Conservation (phyloP, 2,113 vertebrate genomes). For the Hepsetus odoe region DNA sequence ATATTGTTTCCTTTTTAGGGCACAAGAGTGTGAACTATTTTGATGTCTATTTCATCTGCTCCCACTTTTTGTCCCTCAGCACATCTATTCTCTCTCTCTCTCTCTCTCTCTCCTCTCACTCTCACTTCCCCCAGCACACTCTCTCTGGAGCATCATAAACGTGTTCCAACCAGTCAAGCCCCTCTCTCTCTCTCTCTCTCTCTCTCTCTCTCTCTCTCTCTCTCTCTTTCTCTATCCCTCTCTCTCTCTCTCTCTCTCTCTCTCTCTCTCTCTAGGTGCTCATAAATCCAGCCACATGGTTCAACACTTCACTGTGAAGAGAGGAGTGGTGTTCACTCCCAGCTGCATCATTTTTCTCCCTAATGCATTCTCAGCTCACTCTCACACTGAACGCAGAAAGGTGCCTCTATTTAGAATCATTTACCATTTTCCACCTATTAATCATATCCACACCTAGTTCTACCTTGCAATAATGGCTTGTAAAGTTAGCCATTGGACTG, state of each 20-base stretch:
- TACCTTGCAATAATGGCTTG: conserved; percentile 30
- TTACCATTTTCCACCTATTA: conserved; percentile 36
- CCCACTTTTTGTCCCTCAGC: conserved; percentile 39
- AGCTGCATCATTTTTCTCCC: conserved; percentile 39
- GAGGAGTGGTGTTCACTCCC: conserved; percentile 42
- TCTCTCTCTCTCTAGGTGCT: conserved; percentile 39
- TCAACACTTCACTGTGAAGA: conserved; percentile 48
- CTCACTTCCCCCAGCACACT: not conserved
- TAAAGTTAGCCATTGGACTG: conserved; percentile 4
- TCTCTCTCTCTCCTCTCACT: conserved; percentile 15
- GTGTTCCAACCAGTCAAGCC: conserved; percentile 49
- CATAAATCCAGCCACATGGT: conserved; percentile 61
- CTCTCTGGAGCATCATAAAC: conserved; percentile 54
- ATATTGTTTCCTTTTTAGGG: conserved; percentile 50
- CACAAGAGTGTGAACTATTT: conserved; percentile 53
- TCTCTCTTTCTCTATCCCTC: not conserved
- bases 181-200: not conserved
- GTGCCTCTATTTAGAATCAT: conserved; percentile 47
- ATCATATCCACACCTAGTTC: conserved; percentile 36
- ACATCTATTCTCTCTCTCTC: conserved; percentile 49
- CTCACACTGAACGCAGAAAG: conserved; percentile 30
- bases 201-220: not conserved
- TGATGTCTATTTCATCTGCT: conserved; percentile 59
- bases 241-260: conserved; percentile 8
- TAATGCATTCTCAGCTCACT: conserved; percentile 35